Evolutionary conservation across 2,797 vertebrate species (phyloP).

Genomic region (Tokudaia tokunoshimensis): DNA sequence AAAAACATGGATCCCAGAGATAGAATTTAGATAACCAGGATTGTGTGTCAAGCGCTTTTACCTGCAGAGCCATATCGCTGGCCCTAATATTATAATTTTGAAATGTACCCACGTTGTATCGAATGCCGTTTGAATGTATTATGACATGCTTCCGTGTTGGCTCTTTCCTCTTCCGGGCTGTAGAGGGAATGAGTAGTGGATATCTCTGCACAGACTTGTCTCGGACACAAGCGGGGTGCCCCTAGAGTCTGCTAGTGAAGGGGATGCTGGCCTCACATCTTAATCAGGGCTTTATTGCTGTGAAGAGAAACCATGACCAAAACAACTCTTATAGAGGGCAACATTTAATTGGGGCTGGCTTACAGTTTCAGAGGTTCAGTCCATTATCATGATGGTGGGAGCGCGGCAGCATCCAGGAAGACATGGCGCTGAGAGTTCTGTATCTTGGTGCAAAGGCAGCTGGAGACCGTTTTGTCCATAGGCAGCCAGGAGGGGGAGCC

Average conservation of each 20-base stretch:
- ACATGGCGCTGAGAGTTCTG: background rate
- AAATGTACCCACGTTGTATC: accelerated
- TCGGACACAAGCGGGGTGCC: background rate
- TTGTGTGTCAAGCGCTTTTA: background rate
- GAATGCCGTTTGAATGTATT: accelerated
- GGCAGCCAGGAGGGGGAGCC: too few species aligned
- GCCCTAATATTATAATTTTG: background rate
- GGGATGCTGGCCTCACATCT: background rate
- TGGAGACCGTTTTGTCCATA: background rate
- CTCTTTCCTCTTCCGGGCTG: background rate
- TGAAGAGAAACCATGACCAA: background rate
- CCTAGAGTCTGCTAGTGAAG: background rate
- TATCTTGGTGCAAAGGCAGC: background rate
- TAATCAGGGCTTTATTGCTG: background rate
- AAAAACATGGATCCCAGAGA: background rate
- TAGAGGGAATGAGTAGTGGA: background rate
- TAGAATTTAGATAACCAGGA: background rate
- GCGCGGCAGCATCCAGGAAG: background rate
- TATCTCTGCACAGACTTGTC: background rate
- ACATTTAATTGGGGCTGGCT: background rate
- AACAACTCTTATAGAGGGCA: background rate
- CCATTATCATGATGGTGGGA: background rate
- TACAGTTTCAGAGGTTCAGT: background rate
- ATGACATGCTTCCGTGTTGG: background rate
- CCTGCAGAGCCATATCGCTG: background rate